Conservation (phyloP, 53 echinoderm and acorn worm genomes). For the Apostichopus leukothele region DNA sequence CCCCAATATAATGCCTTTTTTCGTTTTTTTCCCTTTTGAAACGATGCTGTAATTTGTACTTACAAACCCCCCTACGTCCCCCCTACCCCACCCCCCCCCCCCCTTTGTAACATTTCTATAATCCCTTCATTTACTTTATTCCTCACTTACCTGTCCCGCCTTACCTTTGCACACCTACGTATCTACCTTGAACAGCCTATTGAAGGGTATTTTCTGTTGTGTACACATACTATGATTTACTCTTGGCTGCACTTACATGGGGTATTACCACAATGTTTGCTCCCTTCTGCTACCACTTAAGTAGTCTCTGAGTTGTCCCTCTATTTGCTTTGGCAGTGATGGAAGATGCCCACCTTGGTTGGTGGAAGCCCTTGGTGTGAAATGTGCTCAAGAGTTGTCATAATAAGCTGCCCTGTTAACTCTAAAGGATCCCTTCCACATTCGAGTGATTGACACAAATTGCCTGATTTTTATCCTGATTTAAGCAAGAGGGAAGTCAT, state of each 20-base stretch:
- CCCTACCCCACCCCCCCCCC: no score
- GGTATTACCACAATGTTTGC: background rate
- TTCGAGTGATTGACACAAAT: constrained; percentile 14
- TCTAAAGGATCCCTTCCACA: background rate
- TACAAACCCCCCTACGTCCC: no score
- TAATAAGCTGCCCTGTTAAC: background rate
- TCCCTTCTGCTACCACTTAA: background rate
- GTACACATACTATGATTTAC: background rate
- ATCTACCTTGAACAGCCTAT: no score
- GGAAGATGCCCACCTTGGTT: background rate
- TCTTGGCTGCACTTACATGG: background rate
- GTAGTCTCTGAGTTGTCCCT: background rate
- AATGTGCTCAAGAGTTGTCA: background rate
- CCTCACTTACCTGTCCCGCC: no score
- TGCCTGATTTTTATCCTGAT: constrained; percentile 18
- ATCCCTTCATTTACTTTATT: no score
- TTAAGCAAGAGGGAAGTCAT: constrained; percentile 29
- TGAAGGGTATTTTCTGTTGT: background rate
- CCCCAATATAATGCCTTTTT: no score
- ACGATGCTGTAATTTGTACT: no score
- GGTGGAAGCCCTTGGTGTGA: background rate
- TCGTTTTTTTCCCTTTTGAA: no score
- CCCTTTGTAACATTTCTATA: no score
- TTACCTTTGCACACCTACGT: no score
- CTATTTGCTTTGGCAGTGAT: background rate